phyloP scores from a whole-genome alignment of 2,113 vertebrate genomes.

The Phylloscopus trochiloides region DNA sequence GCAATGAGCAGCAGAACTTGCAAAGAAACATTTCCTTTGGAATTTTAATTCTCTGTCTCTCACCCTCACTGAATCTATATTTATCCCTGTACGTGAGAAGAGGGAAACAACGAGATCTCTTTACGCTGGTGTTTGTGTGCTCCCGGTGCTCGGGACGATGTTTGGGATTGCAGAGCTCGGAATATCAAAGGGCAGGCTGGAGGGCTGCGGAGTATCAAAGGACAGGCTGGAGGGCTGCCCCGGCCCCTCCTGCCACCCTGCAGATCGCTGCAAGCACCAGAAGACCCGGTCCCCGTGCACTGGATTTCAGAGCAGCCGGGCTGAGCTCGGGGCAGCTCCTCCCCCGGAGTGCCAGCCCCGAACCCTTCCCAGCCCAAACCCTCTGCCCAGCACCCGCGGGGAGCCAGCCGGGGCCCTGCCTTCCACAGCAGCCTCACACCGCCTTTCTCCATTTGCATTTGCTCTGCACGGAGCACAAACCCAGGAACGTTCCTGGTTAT shows the following conservation, averaged over 20 bases:
- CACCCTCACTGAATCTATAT: slow-evolving; percentile 10
- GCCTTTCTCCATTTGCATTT: not conserved
- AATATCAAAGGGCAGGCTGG: rapidly evolving
- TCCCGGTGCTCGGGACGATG: rapidly evolving
- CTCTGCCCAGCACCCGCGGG: rapidly evolving
- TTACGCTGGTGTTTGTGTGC: not conserved
- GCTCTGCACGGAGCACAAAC: not conserved
- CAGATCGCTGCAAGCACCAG: rapidly evolving
- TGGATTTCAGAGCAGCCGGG: rapidly evolving
- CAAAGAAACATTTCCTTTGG: not conserved
- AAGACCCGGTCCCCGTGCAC: rapidly evolving
- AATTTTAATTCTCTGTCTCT: slow-evolving; percentile 35
- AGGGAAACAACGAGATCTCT: not conserved
- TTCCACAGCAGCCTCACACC: not conserved
- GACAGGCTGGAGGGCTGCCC: not conserved
- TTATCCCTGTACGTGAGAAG: not conserved
- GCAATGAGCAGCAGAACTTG: not conserved
- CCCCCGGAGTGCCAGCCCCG: not conserved
- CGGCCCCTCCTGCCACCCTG: not conserved
- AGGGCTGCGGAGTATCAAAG: no score
- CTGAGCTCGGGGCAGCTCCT: not conserved
- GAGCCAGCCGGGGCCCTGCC: not conserved
- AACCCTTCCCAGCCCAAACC: no score
- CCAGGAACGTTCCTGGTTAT: not conserved
- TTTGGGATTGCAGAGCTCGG: not conserved